Evolutionary conservation across 2,797 vertebrate genomes (phyloP).

Genomic region (Tinamus major): DNA sequence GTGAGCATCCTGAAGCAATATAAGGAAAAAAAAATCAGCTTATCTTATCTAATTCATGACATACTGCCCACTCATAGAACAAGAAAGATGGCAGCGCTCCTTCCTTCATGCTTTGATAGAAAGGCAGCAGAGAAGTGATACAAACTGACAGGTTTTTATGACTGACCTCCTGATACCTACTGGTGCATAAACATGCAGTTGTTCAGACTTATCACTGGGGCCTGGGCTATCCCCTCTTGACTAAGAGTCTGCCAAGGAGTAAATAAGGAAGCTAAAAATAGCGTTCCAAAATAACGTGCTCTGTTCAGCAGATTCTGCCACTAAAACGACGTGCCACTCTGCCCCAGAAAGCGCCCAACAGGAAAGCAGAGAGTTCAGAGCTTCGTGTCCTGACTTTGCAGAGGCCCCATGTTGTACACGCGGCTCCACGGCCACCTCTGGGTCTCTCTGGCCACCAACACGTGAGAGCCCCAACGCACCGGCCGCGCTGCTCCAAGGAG

Average conservation of each 20-base stretch:
- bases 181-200: slow-evolving; percentile 60
- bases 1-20: neutral
- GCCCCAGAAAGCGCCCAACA: neutral
- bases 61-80: neutral
- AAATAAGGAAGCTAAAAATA: slow-evolving; percentile 62
- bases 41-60: slow-evolving; percentile 7
- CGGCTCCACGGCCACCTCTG: neutral
- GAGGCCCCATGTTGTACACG: neutral
- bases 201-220: slow-evolving; percentile 57
- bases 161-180: slow-evolving; percentile 64
- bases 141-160: slow-evolving; percentile 68
- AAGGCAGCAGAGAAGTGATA: slow-evolving; percentile 57
- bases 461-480: neutral
- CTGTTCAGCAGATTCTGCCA: slow-evolving; percentile 21
- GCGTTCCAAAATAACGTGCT: slow-evolving; percentile 25
- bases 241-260: slow-evolving; percentile 29
- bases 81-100: slow-evolving; percentile 17
- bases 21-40: neutral
- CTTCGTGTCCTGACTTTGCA: neutral
- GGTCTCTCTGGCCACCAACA: neutral
- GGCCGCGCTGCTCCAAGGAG: neutral
- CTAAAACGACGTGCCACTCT: neutral
- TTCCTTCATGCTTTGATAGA: slow-evolving; percentile 44
- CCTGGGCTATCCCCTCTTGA: slow-evolving; percentile 57
- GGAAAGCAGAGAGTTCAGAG: neutral